Evolutionary conservation across 2,797 vertebrate genomes (phyloP), one percentile per base, ranked within the genome.

Genomic region (Ficedula albicollis): DNA sequence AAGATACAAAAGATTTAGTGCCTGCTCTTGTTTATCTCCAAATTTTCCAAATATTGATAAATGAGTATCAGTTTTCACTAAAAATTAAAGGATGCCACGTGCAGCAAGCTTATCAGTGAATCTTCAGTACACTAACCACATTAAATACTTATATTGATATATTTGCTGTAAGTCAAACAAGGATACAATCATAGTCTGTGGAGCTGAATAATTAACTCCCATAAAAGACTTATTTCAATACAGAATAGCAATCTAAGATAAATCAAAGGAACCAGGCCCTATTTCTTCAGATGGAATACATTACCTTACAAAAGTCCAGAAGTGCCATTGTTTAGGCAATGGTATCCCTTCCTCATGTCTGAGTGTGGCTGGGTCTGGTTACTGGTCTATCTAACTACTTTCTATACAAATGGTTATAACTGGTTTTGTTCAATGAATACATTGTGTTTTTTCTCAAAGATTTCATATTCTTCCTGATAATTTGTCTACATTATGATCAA

Each of bases 361-460:
- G 38, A 85, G 19, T 54, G 16, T 54, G n/a, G 10, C 23, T 52
- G 2, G 0, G 39, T 69, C n/a, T 62, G 30, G 13, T 12, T 51
- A 9, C 44, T 15, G 7, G 9, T 38, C 13, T 54, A 52, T 23
- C n/a, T n/a, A 27, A 27, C 12, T n/a, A 14, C 29, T 29, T 52
- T 39, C 15, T 29, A 11, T 11, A 6, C 9, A n/a, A 39, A n/a
- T 38, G 7, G n/a, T n/a, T 60, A 14, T 38, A 39, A n/a, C 9
- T n/a, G 38, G 19, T 46, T 68, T 54, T 60, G 16, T 54, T 60
- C 16, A 46, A 34, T 30, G 21, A 52, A 3, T 52, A 18, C 0
- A 0, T 14, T 41, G 4, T 32, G 2, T 1, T n/a, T n/a, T 75
- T 44, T 20, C 11, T 54, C n/a, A 54, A 29, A 77, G 39, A 43